Conservation (phyloP, 1,140 invertebrate species). For the Pseudomyrmex concolor region DNA sequence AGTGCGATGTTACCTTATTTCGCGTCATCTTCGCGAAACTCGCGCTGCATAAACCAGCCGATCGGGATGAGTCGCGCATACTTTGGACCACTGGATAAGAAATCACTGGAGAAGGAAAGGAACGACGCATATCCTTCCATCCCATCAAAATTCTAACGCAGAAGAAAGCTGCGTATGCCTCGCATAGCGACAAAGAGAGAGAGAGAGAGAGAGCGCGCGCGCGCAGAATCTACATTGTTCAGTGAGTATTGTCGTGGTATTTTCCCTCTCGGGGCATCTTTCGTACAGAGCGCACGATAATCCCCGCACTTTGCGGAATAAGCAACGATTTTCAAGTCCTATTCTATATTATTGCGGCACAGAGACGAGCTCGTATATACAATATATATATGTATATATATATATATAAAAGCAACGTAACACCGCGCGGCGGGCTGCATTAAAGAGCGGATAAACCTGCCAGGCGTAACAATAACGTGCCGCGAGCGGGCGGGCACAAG, state of each 20-base stretch:
- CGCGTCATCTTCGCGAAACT: not conserved
- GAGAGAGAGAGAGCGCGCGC: not conserved
- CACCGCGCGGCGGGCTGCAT: slow-evolving; percentile 55
- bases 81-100: not conserved
- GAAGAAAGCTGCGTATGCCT: slow-evolving; percentile 2
- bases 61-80: not conserved
- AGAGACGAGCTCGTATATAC: slow-evolving; percentile 45
- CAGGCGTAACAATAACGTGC: slow-evolving; percentile 69
- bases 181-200: not conserved
- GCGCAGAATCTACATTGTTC: slow-evolving; percentile 30
- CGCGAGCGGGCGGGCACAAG: not conserved
- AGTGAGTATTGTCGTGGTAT: slow-evolving; percentile 48
- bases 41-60: not conserved
- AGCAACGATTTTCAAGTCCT: slow-evolving; percentile 72
- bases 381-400: no score
- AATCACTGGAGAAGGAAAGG: not conserved
- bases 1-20: not conserved
- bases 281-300: slow-evolving; percentile 51
- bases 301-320: slow-evolving; percentile 76
- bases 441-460: slow-evolving; percentile 73
- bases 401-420: slow-evolving; percentile 48
- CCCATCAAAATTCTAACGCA: slow-evolving; percentile 43
- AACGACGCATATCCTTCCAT: no score
- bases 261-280: not conserved
- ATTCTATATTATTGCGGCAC: slow-evolving; percentile 58